Evolutionary conservation across 2,113 vertebrate genomes (phyloP), one percentile per base, ranked within the genome.

Genomic region (Arenaria interpres): DNA sequence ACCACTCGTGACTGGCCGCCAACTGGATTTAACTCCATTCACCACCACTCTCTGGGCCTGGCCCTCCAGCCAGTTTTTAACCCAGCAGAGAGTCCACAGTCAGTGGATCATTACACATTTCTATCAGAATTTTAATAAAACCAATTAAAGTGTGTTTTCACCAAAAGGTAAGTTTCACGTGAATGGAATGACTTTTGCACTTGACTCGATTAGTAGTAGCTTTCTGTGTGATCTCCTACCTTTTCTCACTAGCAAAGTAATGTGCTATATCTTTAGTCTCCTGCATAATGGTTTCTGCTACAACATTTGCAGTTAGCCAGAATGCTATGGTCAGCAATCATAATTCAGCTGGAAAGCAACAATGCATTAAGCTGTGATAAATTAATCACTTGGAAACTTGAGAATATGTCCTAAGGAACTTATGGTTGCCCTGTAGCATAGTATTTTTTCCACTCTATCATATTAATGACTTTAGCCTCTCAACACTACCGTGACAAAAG

Each of bases 351-450:
- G 73, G 64, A 94, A 95, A 96, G 76, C 14, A 96, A 27, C 60
- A 92, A 81, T 43, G 51, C 69, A 89, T 94, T 92, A 91, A 89
- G 46, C 73, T 93, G 80, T 51, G 51, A 91, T 87, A 96, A 96
- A 97, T 96, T 95, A 89, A 91, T 89, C 91, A 81, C 69, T 94
- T 91, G 80, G 73, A 92, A 97, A 96, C 69, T 95, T 97, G 88
- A 18, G 56, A 89, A 95, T 77, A 89, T 67, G 68, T 90, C 89
- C 89, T 89, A 56, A 89, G 51, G 51, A 96, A 89, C 76, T 95
- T 75, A 90, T 10, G 76, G 43, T 48, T 84, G 28, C 56, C 76
- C 46, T 68, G 84, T 24, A 77, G 73, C 56, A 56, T 22, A 78
- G 20, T 23, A 54, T 67, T 92, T 90, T 91, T 92, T 71, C 76